These are phyloP conservation scores for Samia ricini DNA, from an alignment of 1,140 invertebrate genomes.

Conservation along the genomic window DNA sequence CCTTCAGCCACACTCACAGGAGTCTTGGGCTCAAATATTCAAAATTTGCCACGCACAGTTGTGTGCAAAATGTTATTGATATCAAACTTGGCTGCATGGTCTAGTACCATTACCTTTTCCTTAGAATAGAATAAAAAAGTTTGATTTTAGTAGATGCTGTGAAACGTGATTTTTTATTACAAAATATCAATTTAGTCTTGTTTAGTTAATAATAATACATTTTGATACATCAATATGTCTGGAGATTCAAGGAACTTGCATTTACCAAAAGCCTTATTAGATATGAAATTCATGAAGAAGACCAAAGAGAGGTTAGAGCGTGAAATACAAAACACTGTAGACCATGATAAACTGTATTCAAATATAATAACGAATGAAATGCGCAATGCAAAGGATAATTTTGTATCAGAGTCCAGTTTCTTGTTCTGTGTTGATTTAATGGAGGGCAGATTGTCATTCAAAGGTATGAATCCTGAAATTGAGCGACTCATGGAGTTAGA, in stretches of 20 bases:
- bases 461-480: conserved; percentile 93
- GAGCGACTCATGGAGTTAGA: conserved; percentile 85
- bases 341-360: conserved; percentile 81
- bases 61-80: no score
- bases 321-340: conserved; percentile 85
- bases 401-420: conserved; percentile 87
- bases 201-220: no score
- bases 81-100: no score
- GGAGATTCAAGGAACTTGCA: conserved; percentile 50
- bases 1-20: no score
- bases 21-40: no score
- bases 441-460: conserved; percentile 90
- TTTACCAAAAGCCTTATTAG: conserved; percentile 84
- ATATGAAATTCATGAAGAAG: conserved; percentile 95
- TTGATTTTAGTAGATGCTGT: no score
- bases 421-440: conserved; percentile 85
- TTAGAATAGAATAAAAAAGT: no score
- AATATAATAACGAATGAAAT: conserved; percentile 81
- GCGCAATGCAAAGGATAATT: conserved; percentile 80
- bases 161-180: no score
- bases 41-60: no score
- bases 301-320: conserved; percentile 89
- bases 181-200: no score
- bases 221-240: conserved; percentile 17
- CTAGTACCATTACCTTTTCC: no score